phyloP scores from a whole-genome alignment of 64 coral and sea anemone species.

The Stichodactyla helianthus region DNA sequence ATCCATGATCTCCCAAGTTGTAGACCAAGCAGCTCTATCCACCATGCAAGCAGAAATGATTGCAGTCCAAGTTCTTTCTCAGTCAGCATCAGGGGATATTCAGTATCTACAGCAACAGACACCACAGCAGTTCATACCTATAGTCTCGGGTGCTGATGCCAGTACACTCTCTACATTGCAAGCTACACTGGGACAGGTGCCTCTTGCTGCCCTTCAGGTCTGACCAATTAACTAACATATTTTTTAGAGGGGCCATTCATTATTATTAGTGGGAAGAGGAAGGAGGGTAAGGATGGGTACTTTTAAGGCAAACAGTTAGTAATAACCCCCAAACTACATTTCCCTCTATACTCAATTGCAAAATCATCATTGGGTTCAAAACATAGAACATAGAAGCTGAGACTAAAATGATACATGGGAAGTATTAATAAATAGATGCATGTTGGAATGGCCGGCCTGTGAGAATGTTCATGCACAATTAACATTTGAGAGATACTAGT shows the following conservation, averaged over 20 bases:
- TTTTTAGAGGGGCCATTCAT: background rate
- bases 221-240: background rate
- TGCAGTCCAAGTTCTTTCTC: slow-evolving; percentile 94
- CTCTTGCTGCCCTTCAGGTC: slow-evolving; percentile 80
- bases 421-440: no score
- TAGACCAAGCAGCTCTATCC: slow-evolving; percentile 90
- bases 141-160: slow-evolving; percentile 67
- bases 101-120: slow-evolving; percentile 92
- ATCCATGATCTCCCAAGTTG: slow-evolving; percentile 83
- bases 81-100: slow-evolving; percentile 92
- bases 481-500: no score
- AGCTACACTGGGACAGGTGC: slow-evolving; percentile 80
- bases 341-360: no score
- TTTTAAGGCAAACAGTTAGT: no score
- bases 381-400: no score
- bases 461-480: no score
- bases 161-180: slow-evolving; percentile 66
- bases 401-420: no score
- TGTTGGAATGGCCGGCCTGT: no score
- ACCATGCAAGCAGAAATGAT: slow-evolving; percentile 99
- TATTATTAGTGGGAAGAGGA: background rate
- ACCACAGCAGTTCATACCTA: slow-evolving; percentile 74
- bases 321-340: no score
- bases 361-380: no score
- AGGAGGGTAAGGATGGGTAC: no score